Evolutionary conservation across 2,888 invertebrate species (phyloP).

Genomic region (Seira musarum): DNA sequence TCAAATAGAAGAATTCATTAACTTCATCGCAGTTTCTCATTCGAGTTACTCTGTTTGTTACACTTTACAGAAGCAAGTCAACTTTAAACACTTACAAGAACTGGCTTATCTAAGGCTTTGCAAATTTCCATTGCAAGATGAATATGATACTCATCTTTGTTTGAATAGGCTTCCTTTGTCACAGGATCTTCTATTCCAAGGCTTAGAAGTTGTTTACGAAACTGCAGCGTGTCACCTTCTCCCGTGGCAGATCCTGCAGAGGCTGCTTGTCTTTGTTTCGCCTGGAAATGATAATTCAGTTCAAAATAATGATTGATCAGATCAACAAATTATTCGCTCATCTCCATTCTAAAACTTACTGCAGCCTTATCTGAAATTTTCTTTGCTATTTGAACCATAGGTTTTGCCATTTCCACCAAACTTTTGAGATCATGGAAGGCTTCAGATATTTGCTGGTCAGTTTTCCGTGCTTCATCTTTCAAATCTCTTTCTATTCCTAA

Average conservation of each 20-base stretch:
- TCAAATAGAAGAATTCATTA: too few species aligned
- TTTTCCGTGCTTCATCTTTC: slow-evolving; percentile 90
- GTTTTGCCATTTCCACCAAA: slow-evolving; percentile 96
- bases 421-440: slow-evolving; percentile 97
- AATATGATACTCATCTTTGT: slow-evolving; percentile 87
- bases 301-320: not conserved
- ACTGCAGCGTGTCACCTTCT: slow-evolving; percentile 93
- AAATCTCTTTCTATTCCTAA: slow-evolving; percentile 96
- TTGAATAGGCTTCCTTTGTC: slow-evolving; percentile 90
- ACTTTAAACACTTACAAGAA: slow-evolving; percentile 80
- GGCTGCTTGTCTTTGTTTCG: slow-evolving; percentile 94
- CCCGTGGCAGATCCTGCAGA: not conserved
- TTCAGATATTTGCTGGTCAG: slow-evolving; percentile 90
- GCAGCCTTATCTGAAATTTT: slow-evolving; percentile 93
- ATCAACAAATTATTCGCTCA: not conserved
- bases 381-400: slow-evolving; percentile 95
- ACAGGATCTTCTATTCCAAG: slow-evolving; percentile 99
- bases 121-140: slow-evolving; percentile 90
- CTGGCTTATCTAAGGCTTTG: slow-evolving; percentile 84
- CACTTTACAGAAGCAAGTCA: too few species aligned
- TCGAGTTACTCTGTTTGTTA: too few species aligned
- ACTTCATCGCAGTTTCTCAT: too few species aligned
- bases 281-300: slow-evolving; percentile 75
- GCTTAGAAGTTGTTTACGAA: slow-evolving; percentile 96
- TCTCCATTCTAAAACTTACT: slow-evolving; percentile 71